Percentiles rank a stretch among this genome's conserved stretches.
Conservation (phyloP, 2,888 invertebrate species). For the Hyposoter didymator region DNA sequence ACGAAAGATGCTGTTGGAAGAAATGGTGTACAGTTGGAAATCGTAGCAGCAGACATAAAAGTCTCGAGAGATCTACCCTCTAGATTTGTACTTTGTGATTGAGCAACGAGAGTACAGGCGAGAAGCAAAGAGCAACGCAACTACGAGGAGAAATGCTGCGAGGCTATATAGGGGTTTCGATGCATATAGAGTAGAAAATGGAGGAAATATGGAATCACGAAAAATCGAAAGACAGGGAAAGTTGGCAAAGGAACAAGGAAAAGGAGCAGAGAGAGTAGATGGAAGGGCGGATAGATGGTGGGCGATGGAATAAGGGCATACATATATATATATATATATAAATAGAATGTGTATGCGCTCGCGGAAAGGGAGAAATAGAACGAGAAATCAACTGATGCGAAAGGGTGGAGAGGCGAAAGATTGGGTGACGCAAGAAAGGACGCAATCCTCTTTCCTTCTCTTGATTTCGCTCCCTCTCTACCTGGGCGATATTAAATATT, state of each 20-base stretch:
- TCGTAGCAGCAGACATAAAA: neutral
- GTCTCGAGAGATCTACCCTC: neutral
- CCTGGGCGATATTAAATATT: constrained; percentile 83
- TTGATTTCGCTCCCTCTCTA: constrained; percentile 60
- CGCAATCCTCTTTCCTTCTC: constrained; percentile 10
- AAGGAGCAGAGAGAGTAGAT: constrained; percentile 23
- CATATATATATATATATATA: constrained; percentile 26
- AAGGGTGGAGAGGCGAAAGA: constrained; percentile 24
- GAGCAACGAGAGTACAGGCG: constrained; percentile 21
- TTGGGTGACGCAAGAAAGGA: constrained; percentile 48
- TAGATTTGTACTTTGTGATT: constrained; percentile 24
- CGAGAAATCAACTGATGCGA: constrained; percentile 49
- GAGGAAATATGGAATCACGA: constrained; percentile 42
- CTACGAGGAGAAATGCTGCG: constrained; percentile 17
- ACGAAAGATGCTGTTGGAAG: neutral
- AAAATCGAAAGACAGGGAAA: constrained; percentile 42
- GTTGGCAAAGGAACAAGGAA: constrained; percentile 51
- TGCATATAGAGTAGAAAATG: constrained; percentile 27
- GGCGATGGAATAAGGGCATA: constrained; percentile 12
- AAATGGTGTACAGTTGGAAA: neutral
- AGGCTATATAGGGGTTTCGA: constrained; percentile 25
- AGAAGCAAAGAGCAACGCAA: constrained; percentile 16
- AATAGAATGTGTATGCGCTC: no score
- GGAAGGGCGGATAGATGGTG: constrained; percentile 38
- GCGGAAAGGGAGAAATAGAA: constrained; percentile 35